phyloP scores from a whole-genome alignment of 2,113 vertebrate species.

The Benitochromis conjunctus region DNA sequence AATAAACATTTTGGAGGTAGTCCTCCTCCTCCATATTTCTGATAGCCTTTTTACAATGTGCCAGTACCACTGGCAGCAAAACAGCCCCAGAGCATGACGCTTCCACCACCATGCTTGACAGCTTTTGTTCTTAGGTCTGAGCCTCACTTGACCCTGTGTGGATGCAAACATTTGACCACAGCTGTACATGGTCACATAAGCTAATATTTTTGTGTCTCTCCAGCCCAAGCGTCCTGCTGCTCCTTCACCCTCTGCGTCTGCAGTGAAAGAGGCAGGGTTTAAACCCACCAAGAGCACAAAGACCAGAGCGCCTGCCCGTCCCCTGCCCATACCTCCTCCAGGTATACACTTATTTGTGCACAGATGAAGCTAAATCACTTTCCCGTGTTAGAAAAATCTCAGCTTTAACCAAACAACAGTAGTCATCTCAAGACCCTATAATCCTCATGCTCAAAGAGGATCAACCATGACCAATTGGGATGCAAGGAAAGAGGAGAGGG shows the following conservation, averaged over 20 bases:
- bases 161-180: neutral
- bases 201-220: neutral
- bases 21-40: no score
- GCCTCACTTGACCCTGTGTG: neutral
- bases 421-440: neutral
- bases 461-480: neutral
- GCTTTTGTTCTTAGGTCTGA: neutral
- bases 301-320: conserved; percentile 33
- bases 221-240: conserved; percentile 51
- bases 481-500: neutral
- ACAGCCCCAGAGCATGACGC: neutral
- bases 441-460: neutral
- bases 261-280: conserved; percentile 62
- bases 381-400: neutral
- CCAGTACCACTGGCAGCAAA: neutral
- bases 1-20: no score
- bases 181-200: neutral
- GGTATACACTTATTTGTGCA: conserved; percentile 50
- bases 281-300: conserved; percentile 75
- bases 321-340: conserved; percentile 53
- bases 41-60: no score
- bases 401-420: neutral
- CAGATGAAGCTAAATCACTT: neutral
- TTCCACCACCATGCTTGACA: neutral
- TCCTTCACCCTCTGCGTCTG: conserved; percentile 19